Evolutionary conservation across 2,113 vertebrate genomes (phyloP).

Genomic region (Malurus melanocephalus): DNA sequence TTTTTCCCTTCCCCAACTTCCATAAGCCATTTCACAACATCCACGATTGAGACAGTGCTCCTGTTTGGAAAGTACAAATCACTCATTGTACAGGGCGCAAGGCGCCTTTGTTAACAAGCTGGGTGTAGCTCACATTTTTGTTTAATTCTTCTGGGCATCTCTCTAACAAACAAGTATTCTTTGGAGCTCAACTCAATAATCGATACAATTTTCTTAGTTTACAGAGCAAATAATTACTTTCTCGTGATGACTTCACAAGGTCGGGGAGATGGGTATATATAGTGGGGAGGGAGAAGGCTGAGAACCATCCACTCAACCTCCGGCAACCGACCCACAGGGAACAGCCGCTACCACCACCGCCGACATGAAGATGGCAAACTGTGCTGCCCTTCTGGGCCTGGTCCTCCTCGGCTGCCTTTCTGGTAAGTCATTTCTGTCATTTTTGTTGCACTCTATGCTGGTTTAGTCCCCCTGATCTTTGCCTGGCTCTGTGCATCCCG

Average conservation of each 20-base stretch:
- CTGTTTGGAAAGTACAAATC: constrained; percentile 42
- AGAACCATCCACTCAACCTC: neutral
- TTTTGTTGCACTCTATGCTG: neutral
- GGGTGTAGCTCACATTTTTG: constrained; percentile 47
- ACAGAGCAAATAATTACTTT: constrained; percentile 54
- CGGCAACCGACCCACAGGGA: neutral
- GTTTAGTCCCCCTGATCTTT: neutral
- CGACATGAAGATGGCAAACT: constrained; percentile 4
- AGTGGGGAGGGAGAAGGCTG: neutral
- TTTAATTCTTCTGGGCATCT: constrained; percentile 52
- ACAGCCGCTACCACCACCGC: neutral
- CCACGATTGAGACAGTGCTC: constrained; percentile 25
- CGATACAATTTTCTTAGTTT: constrained; percentile 54
- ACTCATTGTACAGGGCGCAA: constrained; percentile 32
- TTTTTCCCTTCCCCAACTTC: constrained; percentile 21
- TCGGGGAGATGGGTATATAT: constrained; percentile 17
- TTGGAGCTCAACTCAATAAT: constrained; percentile 28
- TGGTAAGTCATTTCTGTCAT: neutral
- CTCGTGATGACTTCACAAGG: constrained; percentile 14
- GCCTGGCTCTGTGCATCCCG: neutral
- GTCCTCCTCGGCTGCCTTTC: constrained; percentile 23
- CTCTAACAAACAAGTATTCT: constrained; percentile 44
- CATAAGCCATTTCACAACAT: constrained; percentile 31
- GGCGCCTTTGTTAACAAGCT: constrained; percentile 43
- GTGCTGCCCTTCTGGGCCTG: constrained; percentile 31